Conservation (phyloP, 2,797 vertebrate species). For the Malacoraja senta region DNA sequence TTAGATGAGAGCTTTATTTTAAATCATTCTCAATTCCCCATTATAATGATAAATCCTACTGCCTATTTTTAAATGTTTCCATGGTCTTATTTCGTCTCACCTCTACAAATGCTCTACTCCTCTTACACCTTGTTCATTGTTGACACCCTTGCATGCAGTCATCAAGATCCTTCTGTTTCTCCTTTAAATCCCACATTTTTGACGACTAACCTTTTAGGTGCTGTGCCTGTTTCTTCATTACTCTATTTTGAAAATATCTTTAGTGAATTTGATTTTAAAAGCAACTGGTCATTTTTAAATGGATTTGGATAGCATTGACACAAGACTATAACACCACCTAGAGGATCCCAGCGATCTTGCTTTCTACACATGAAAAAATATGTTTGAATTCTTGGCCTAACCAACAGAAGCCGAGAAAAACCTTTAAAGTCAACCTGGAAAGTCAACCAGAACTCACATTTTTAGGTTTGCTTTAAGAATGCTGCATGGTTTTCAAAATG, state of each 20-base stretch:
- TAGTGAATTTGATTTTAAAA: background rate
- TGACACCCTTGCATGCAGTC: background rate
- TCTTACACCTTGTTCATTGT: background rate
- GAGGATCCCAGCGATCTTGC: background rate
- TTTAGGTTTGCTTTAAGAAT: no score
- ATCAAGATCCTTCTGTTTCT: background rate
- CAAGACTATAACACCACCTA: conserved; percentile 15
- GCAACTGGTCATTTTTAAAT: background rate
- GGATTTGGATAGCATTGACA: background rate
- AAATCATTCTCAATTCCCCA: background rate
- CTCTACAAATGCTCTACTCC: background rate
- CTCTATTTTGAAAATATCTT: background rate
- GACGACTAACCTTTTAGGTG: background rate
- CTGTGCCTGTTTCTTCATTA: background rate
- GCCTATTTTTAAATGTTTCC: background rate
- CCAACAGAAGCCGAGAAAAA: no score
- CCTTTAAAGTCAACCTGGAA: no score
- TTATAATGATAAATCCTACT: background rate
- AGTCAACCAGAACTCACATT: no score
- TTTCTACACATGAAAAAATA: background rate
- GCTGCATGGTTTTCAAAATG: no score
- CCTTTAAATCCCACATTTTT: background rate
- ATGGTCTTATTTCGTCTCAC: background rate
- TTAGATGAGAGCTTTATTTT: background rate
- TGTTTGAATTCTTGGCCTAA: no score